These are phyloP conservation scores for Aphrophora alni DNA, from an alignment of 2,888 invertebrate genomes.

Conservation along the genomic window DNA sequence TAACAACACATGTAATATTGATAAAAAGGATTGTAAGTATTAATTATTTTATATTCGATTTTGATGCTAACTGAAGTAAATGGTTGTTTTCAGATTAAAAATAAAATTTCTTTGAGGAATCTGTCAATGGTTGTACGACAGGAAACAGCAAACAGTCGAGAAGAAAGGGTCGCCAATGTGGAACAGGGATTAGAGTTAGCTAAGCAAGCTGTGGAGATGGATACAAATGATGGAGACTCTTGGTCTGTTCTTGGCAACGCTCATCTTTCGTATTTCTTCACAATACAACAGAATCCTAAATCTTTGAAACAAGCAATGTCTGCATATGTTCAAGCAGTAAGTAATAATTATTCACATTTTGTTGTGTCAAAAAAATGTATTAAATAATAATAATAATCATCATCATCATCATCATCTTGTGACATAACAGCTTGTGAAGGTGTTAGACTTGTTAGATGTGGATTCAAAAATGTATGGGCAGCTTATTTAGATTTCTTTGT, in stretches of 20 bases:
- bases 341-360: constrained; percentile 51
- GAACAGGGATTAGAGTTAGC: constrained; percentile 77
- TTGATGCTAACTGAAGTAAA: too few relatives aligned
- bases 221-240: constrained; percentile 78
- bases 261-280: constrained; percentile 80
- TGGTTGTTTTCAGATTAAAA: constrained; percentile 66
- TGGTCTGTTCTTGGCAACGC: constrained; percentile 89
- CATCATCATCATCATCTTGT: too few relatives aligned
- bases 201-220: constrained; percentile 80
- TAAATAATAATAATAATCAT: too few relatives aligned
- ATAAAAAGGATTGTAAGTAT: too few relatives aligned
- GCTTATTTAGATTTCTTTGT: too few relatives aligned
- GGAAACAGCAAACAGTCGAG: constrained; percentile 59
- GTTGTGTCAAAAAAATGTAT: background rate
- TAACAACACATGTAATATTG: too few relatives aligned
- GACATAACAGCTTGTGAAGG: too few relatives aligned
- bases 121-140: constrained; percentile 83
- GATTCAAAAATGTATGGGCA: too few relatives aligned
- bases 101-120: constrained; percentile 77
- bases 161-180: constrained; percentile 65
- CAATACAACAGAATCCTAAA: constrained; percentile 72
- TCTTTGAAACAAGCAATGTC: constrained; percentile 75
- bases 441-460: too few relatives aligned
- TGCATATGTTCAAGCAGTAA: constrained; percentile 81
- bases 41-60: too few relatives aligned